Evolutionary conservation across 2,113 vertebrate genomes (phyloP), one percentile per base, ranked within the genome.

Genomic region (Urocitellus parryii): DNA sequence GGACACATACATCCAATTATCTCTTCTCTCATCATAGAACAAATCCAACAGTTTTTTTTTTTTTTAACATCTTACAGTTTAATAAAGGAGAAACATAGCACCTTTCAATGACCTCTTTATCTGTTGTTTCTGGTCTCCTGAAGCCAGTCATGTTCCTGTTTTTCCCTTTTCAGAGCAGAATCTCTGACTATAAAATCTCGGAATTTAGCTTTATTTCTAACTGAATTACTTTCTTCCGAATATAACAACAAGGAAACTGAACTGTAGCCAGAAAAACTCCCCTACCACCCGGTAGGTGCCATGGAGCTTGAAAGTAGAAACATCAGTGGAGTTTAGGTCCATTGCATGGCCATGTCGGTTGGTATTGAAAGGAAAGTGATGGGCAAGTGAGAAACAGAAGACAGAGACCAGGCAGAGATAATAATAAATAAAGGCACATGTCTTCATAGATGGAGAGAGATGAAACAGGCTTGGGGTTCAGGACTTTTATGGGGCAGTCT

Each of bases 21-120:
- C 80, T 85, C 56, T 92, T 77, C 8, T 11, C 1, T 67, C 14
- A 94, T 96, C 45, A 29, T 24, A 78, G 72, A 29, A 82, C 87
- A 58, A 77, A 22, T 24, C 4, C 37, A 94, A 81, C 14, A 72
- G 81, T 90, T 2, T 8, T 51, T 24, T 84, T 80, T 90, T 81
- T 84, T 80, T 90, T 81, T 53, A 25, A 87, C 8, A 95, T 86
- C 48, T 96, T 96, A 79, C 58, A 94, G 92, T 91, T 79, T 94
- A 76, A 56, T 87, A 58, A 78, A 97, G 45, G 2, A 91, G 32
- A 96, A 58, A 42, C 51, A 56, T 58, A 80, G 42, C 76, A 84
- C 37, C 25, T 70, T 79, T 88, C 14, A 79, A 78, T 72, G 34
- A 73, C 85, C 42, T 1, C 20, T 63, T 74, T 74, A 12, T 22